phyloP scores from a whole-genome alignment of 2,797 vertebrate genomes.

The Caiman crocodilus region DNA sequence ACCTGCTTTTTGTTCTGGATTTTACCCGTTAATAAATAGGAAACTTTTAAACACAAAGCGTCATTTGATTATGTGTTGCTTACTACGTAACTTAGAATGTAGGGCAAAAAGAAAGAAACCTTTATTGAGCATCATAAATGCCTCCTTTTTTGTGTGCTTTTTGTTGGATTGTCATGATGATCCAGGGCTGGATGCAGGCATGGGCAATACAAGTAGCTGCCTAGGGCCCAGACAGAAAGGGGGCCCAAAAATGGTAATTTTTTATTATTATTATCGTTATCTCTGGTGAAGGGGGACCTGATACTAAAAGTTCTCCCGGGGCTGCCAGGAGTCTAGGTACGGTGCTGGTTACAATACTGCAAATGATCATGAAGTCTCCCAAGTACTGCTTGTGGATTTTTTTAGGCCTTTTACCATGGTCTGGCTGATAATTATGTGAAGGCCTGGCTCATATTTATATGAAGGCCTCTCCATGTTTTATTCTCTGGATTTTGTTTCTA shows the following conservation, averaged over 20 bases:
- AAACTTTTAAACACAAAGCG: neutral
- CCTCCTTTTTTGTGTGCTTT: slow-evolving; percentile 13
- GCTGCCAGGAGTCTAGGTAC: too few relatives aligned
- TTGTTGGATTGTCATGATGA: neutral
- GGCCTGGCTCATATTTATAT: fast-evolving
- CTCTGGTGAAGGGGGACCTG: too few relatives aligned
- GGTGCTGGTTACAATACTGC: neutral
- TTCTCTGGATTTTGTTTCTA: neutral
- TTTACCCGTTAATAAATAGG: slow-evolving; percentile 5
- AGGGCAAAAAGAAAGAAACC: neutral
- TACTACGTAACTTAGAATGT: neutral
- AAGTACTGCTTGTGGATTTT: neutral
- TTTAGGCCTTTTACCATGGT: neutral
- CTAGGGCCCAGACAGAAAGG: too few relatives aligned
- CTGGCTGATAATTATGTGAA: neutral
- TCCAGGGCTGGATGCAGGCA: too few relatives aligned
- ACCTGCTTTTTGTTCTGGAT: neutral
- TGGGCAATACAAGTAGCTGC: too few relatives aligned
- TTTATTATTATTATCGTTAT: too few relatives aligned
- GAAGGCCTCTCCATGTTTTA: neutral
- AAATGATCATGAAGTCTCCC: neutral
- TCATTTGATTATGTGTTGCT: neutral
- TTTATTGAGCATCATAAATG: slow-evolving; percentile 9
- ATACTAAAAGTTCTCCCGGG: too few relatives aligned
- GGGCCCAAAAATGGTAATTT: too few relatives aligned